Evolutionary conservation across 2,113 vertebrate genomes (phyloP).

Genomic region (Malurus elegans): DNA sequence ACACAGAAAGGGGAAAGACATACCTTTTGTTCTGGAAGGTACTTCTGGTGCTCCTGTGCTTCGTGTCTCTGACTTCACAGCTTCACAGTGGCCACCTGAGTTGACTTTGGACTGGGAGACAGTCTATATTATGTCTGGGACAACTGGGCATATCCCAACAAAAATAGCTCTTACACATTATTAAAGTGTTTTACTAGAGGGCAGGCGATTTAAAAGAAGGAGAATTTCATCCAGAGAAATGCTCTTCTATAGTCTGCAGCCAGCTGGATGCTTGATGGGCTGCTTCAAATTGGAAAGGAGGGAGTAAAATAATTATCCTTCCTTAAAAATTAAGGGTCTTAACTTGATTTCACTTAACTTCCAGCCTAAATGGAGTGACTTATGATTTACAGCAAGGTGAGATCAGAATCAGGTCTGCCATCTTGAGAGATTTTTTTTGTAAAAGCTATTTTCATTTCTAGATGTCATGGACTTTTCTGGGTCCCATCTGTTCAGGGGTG

Average conservation of each 20-base stretch:
- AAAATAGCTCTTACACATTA: conserved; percentile 61
- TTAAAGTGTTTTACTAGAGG: conserved; percentile 58
- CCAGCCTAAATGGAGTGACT: conserved; percentile 14
- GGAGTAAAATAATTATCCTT: conserved; percentile 48
- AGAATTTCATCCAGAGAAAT: conserved; percentile 47
- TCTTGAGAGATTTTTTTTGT: not conserved
- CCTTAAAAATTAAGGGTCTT: conserved; percentile 33
- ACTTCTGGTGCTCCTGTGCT: not conserved
- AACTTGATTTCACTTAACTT: conserved; percentile 41
- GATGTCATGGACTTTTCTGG: conserved; percentile 4
- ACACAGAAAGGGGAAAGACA: not conserved
- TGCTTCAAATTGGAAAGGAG: conserved; percentile 29
- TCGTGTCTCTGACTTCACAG: conserved; percentile 18
- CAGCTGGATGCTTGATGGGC: conserved; percentile 41
- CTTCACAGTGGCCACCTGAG: conserved; percentile 53
- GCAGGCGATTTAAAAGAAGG: conserved; percentile 42
- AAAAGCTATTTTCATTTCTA: conserved; percentile 24
- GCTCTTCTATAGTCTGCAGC: conserved; percentile 28
- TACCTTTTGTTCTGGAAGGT: conserved; percentile 30
- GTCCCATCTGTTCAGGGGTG: conserved; percentile 32
- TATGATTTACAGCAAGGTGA: conserved; percentile 48
- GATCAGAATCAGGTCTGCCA: not conserved
- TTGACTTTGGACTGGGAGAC: conserved; percentile 59
- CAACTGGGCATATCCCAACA: conserved; percentile 65
- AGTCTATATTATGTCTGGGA: conserved; percentile 69